These are phyloP conservation scores for Bradynema listronoti DNA, from an alignment of 1,140 invertebrate genomes.

Conservation along the genomic window DNA sequence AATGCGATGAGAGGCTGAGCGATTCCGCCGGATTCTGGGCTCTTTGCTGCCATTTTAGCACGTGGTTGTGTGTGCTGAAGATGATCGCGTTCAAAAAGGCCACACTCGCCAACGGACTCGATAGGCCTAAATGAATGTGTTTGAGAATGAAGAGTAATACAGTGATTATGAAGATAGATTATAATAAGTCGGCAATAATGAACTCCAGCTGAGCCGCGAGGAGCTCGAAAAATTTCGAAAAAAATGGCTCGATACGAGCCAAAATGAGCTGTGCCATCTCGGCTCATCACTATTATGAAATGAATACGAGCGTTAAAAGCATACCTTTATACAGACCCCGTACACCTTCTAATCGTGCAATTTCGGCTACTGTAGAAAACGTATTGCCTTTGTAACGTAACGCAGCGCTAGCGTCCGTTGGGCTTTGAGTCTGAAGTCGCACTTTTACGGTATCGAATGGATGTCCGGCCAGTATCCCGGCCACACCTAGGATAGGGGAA, in stretches of 20 bases:
- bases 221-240: no score
- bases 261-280: no score
- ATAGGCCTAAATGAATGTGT: constrained; percentile 51
- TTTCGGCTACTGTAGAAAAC: constrained; percentile 83
- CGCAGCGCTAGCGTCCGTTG: constrained; percentile 66
- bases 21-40: constrained; percentile 20
- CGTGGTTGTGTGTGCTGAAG: constrained; percentile 74
- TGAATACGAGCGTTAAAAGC: no score
- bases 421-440: constrained; percentile 77
- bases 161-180: no score
- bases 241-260: no score
- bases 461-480: constrained; percentile 67
- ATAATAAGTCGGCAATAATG: no score
- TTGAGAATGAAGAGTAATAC: no score
- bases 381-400: constrained; percentile 74
- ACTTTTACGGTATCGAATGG: constrained; percentile 73
- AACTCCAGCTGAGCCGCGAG: no score
- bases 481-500: background rate
- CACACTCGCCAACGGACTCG: constrained; percentile 67
- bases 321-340: constrained; percentile 64
- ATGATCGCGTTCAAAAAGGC: constrained; percentile 79
- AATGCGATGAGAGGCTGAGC: constrained; percentile 61
- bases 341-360: constrained; percentile 71
- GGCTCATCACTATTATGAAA: no score
- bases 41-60: no score